Evolutionary conservation across 2,888 invertebrate genomes (phyloP).

Genomic region (Synergus itoensis): DNA sequence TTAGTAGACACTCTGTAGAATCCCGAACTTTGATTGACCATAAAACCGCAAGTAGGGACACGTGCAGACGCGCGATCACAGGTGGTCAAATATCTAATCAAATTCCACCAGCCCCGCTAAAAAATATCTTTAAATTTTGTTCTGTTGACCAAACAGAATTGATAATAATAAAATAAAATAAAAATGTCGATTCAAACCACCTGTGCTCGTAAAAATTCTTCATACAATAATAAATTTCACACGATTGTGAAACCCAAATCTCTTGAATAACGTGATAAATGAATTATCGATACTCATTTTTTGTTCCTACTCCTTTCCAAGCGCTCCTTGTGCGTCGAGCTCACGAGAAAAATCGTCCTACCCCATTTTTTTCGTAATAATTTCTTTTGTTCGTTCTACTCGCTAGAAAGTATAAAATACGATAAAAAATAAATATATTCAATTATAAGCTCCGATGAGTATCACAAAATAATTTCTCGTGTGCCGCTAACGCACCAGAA

Average conservation of each 20-base stretch:
- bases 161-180: neutral
- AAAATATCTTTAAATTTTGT: neutral
- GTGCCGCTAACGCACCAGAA: conserved; percentile 37
- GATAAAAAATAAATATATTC: conserved; percentile 41
- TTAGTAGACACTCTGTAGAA: neutral
- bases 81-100: conserved; percentile 15
- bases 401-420: conserved; percentile 43
- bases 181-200: conserved; percentile 4
- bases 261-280: conserved; percentile 59
- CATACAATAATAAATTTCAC: conserved; percentile 49
- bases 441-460: conserved; percentile 39
- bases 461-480: conserved; percentile 42
- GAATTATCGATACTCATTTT: conserved; percentile 44
- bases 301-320: conserved; percentile 50
- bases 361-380: conserved; percentile 14
- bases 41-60: neutral
- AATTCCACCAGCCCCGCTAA: neutral
- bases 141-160: conserved; percentile 2
- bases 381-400: conserved; percentile 24
- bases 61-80: neutral
- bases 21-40: conserved; percentile 4
- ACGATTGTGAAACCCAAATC: conserved; percentile 55
- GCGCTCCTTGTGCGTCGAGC: conserved; percentile 51
- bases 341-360: conserved; percentile 33
- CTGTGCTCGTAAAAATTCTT: neutral